Conservation (phyloP, 2,797 vertebrate species). For the Emys orbicularis region DNA sequence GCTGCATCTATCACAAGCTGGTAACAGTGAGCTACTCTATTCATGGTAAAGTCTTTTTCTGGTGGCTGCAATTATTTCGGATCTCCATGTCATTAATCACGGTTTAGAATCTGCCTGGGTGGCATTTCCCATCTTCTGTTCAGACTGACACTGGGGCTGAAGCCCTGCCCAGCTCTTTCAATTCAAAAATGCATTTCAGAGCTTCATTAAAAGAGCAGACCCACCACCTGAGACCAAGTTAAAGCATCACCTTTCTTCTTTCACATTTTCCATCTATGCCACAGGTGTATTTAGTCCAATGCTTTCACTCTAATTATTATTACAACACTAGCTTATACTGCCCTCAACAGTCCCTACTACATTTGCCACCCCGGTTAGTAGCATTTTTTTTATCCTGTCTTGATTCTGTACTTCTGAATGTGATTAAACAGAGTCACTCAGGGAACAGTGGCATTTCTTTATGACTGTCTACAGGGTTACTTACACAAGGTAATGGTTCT, state of each 20-base stretch:
- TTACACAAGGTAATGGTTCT: background rate
- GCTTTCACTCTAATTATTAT: rapidly evolving
- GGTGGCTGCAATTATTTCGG: conserved; percentile 32
- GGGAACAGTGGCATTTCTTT: rapidly evolving
- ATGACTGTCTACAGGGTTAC: background rate
- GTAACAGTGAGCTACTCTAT: conserved; percentile 37
- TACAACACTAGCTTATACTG: background rate
- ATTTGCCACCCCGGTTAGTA: background rate
- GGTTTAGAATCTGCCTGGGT: conserved; percentile 8
- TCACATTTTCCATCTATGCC: rapidly evolving
- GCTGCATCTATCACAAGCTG: conserved; percentile 55
- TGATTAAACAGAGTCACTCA: background rate
- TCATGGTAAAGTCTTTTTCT: conserved; percentile 41
- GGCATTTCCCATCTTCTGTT: conserved; percentile 21
- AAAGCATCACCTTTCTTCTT: background rate
- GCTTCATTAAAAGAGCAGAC: background rate
- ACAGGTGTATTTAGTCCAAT: background rate
- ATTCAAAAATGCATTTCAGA: conserved; percentile 13
- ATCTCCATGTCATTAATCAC: conserved; percentile 34
- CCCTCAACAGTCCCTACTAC: rapidly evolving
- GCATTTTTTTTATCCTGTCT: rapidly evolving
- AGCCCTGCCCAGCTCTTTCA: conserved; percentile 25
- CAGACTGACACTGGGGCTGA: background rate
- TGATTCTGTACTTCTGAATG: background rate
- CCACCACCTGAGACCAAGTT: rapidly evolving